A percentile compares a stretch with the other conserved stretches of the same genome.
Evolutionary conservation across 1,140 invertebrate species (phyloP).

Genomic region (Cherax destructor): DNA sequence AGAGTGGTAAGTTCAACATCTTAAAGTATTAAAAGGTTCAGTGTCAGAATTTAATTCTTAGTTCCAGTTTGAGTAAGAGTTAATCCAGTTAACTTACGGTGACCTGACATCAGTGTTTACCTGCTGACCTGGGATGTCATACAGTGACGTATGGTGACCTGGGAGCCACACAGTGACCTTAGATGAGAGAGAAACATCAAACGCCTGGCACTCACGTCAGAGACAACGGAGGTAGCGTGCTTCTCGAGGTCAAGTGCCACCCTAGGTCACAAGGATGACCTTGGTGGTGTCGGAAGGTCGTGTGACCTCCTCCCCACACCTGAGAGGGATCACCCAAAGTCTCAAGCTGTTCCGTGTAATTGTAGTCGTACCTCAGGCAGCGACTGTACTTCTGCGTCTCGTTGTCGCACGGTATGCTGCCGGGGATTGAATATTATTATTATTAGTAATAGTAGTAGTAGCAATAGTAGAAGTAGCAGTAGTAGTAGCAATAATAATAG

Average conservation of each 20-base stretch:
- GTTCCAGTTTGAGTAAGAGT: no score
- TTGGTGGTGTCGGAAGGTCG: slow-evolving; percentile 20
- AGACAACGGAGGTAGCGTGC: slow-evolving; percentile 53
- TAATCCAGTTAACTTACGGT: no score
- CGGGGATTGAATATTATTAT: background rate
- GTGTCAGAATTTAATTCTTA: no score
- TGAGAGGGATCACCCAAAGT: background rate
- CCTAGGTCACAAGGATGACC: slow-evolving; percentile 52
- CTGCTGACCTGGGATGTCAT: no score
- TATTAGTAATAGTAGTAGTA: background rate
- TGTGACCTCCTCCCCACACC: background rate
- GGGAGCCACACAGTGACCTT: no score
- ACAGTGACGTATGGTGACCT: no score
- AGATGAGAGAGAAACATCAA: background rate
- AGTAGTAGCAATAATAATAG: background rate
- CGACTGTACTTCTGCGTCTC: slow-evolving; percentile 53
- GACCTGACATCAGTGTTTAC: no score
- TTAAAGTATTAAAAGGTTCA: no score
- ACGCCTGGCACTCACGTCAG: slow-evolving; percentile 37
- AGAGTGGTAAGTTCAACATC: no score
- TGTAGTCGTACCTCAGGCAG: slow-evolving; percentile 73
- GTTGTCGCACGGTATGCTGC: slow-evolving; percentile 70
- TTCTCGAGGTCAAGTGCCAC: slow-evolving; percentile 50
- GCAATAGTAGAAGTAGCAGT: background rate
- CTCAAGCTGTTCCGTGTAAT: slow-evolving; percentile 69